A percentile compares a stretch with the other conserved stretches of the same genome.
These are phyloP conservation scores for Anolis carolinensis DNA, from an alignment of 2,113 vertebrate species.

Conservation along the genomic window DNA sequence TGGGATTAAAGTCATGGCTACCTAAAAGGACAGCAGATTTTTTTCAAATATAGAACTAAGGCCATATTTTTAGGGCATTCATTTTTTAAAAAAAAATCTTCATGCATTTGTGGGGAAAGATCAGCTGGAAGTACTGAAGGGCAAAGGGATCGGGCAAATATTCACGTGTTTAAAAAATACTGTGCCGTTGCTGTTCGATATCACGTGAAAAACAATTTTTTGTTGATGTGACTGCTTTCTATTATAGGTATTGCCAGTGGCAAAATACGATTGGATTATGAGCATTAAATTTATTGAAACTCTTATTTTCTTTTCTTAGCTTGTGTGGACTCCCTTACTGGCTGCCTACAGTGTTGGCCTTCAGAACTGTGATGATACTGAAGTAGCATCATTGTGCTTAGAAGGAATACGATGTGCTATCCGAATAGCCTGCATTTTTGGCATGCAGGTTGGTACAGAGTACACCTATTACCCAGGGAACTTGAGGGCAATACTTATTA, in stretches of 20 bases:
- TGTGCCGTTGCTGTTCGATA: too few species aligned
- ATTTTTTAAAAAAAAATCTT: background rate
- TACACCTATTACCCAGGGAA: background rate
- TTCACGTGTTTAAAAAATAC: background rate
- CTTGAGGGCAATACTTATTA: background rate
- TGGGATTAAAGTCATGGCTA: background rate
- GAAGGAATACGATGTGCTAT: conserved; percentile 97
- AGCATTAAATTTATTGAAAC: background rate
- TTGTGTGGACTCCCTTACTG: conserved; percentile 94
- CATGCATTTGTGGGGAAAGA: background rate
- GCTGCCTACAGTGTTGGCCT: conserved; percentile 95
- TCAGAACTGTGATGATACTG: conserved; percentile 96
- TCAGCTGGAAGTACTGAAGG: background rate
- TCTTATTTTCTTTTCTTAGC: conserved; percentile 70
- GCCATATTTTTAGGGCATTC: background rate
- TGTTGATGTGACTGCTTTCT: background rate
- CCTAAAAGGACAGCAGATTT: background rate
- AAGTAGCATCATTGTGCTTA: conserved; percentile 92
- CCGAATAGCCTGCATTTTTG: conserved; percentile 94
- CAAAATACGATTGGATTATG: background rate
- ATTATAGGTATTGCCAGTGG: background rate
- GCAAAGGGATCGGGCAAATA: too few species aligned
- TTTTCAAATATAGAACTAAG: background rate
- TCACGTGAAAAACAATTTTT: background rate
- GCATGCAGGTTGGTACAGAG: conserved; percentile 88